Evolutionary conservation across 1,140 invertebrate genomes (phyloP), one percentile per base, ranked within the genome.

Genomic region (Macrotrachela quadricornifera): DNA sequence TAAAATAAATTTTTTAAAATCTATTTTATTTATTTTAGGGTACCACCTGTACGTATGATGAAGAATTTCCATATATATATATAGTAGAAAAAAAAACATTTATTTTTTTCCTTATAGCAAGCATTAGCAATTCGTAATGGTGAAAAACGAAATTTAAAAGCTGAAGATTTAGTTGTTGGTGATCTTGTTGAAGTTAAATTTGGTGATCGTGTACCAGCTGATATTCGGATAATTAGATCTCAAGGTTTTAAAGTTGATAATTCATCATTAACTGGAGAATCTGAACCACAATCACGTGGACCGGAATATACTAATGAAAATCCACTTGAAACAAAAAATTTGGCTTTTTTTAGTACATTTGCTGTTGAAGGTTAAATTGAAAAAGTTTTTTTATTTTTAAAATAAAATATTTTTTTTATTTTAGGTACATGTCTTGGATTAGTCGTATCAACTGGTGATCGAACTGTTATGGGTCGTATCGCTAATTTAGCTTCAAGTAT

Each of bases 391-490:
- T 30, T 8, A 4, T 30, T 30, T 30, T 4, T 4, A 4, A 30
- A 30, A 30, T 30, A 30, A 2, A 30, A 30, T 30, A 4, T 30
- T 2, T n/a, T n/a, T n/a, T n/a, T n/a, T n/a, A n/a, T n/a, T 30
- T 30, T 30, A 30, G 88, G 70, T 41, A 92, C 85, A 58, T 83
- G 81, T 54, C 84, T 82, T 62, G 91, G 90, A 57, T 78, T 96
- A 59, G 91, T 97, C 49, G 88, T 97, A 62, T 83, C 80, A 69
- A 92, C 85, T 65, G 92, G 91, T 63, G 92, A 97, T 73, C 79
- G 86, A 64, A 97, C 92, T 57, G 87, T 92, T n/a, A 95, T 96
- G 87, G 91, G 91, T 61, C 79, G 90, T 66, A 97, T 97, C 72
- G 92, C 91, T 62, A 90, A 88, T 65, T 72, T 96, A 56, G 87